Base-by-base conservation (phyloP, 2,113 vertebrate genomes). In the Chamaetylas fuelleborni region DNA sequence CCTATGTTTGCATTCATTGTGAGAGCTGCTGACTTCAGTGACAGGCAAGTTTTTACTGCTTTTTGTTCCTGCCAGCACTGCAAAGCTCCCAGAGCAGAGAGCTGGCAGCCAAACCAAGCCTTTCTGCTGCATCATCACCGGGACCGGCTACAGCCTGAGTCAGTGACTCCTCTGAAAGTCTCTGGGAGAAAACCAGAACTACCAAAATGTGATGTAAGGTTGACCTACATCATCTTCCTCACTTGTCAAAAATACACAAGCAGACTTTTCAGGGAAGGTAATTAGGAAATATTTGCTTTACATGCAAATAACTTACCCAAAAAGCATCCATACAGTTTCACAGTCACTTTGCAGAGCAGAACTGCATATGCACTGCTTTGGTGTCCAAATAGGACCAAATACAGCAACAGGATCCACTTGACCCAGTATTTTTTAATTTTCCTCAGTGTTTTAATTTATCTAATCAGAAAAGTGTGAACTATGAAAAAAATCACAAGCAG, bases 11-110 rank as follows among this genome's bases (percentile, higher is more conserved):
- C 93, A 48, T 93, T 96, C 93, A 94, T 86, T 96, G 85, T 96
- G 72, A 92, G 86, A 96, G 92, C 69, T 96, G 96, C 95, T 96
- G 95, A 95, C 93, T 95, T 94, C 83, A 94, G 82, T 90, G 95
- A 93, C 88, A 86, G 54, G 95, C 90, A 91, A 95, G 96, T 96
- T 96, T 90, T 95, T 94, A 96, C 80, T 93, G 96, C 92, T 93
- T 97, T 97, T 96, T 97, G 93, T 97, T 96, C 76, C 82, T 86
- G 92, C 64, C 90, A 93, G 88, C 76, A 8, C 80, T 78, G 65
- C 88, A 97, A 94, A 96, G 90, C 92, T 90, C 69, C 90, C 82
- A 67, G 92, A 79, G 45, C 29, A 4, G 8, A 36, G 53, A 81
- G 65, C 76, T 33, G n/a, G 58, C 72, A 93, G 90, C 87, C 34